phyloP scores from a whole-genome alignment of 2,113 vertebrate genomes.

The Elaphurus davidianus region DNA sequence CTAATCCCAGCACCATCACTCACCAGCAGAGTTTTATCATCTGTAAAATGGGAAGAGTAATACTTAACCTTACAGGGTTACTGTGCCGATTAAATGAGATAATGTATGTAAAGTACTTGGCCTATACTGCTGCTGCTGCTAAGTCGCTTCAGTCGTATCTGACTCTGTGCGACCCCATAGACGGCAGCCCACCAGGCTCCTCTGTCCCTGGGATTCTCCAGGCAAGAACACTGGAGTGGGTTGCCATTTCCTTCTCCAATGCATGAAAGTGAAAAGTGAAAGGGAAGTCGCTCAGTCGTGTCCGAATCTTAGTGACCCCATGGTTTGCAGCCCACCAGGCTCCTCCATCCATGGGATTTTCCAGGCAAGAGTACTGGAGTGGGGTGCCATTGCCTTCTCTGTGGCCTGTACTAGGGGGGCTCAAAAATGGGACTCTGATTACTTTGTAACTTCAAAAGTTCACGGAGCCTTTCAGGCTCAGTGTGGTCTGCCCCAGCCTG shows the following conservation, averaged over 20 bases:
- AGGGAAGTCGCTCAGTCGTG: neutral
- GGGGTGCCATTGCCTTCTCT: neutral
- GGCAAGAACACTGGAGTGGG: neutral
- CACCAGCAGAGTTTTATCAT: neutral
- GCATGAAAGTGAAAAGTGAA: neutral
- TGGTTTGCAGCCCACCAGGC: neutral
- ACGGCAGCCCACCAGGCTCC: neutral
- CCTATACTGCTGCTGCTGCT: neutral
- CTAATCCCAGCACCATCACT: neutral
- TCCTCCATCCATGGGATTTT: neutral
- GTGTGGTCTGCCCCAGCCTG: neutral
- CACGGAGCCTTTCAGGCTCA: neutral
- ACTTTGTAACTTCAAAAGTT: neutral
- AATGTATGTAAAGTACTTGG: neutral
- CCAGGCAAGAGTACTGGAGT: neutral
- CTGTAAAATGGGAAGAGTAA: neutral
- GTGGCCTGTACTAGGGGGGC: neutral
- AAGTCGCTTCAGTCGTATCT: neutral
- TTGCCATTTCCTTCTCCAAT: neutral
- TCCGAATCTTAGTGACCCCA: fast-evolving
- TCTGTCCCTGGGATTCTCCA: neutral
- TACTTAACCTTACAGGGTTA: neutral
- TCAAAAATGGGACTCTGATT: neutral
- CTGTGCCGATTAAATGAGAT: neutral
- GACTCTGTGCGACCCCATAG: neutral